A percentile compares a stretch with the other conserved stretches of the same genome.
phyloP scores from a whole-genome alignment of 2,113 vertebrate genomes.

The Otolemur garnettii region DNA sequence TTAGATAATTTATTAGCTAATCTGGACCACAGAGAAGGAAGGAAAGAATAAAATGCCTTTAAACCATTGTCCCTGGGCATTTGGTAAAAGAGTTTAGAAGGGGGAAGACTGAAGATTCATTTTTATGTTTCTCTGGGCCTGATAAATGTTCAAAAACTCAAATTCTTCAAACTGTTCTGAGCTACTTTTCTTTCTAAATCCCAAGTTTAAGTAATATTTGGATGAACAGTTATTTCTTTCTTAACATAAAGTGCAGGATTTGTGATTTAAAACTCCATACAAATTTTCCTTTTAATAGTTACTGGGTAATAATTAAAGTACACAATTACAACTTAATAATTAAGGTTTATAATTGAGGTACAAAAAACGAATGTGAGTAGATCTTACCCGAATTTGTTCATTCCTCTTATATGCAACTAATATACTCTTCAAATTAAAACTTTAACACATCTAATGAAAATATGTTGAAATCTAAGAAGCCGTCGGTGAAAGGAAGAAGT shows the following conservation, averaged over 20 bases:
- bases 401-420: background rate
- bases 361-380: background rate
- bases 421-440: slow-evolving; percentile 19
- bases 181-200: background rate
- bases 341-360: background rate
- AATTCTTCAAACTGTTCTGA: background rate
- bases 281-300: slow-evolving; percentile 25
- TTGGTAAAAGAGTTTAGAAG: background rate
- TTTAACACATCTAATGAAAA: slow-evolving; percentile 28
- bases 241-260: background rate
- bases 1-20: background rate
- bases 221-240: background rate
- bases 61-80: background rate
- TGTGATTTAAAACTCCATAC: background rate
- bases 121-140: background rate
- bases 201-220: background rate
- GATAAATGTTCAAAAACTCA: background rate
- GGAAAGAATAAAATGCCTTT: background rate
- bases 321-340: slow-evolving; percentile 1
- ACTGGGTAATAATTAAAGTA: background rate
- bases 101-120: background rate
- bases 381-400: background rate
- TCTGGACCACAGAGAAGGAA: background rate
- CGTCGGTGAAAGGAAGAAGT: background rate
- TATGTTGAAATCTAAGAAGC: background rate